phyloP scores from a whole-genome alignment of 2,113 vertebrate genomes.

The Neodontobutis hainanensis region DNA sequence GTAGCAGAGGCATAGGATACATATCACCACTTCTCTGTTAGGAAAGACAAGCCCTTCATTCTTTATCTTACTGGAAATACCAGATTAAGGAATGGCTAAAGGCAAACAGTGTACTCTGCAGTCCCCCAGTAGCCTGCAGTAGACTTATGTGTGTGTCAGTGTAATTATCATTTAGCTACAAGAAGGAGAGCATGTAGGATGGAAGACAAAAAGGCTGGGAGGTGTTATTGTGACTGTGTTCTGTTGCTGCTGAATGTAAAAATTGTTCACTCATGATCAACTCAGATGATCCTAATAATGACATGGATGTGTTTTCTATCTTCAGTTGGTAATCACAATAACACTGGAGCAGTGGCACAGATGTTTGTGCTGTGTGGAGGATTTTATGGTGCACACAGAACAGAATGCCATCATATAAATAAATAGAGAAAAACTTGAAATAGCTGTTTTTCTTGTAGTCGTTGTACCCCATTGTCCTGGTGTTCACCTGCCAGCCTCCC shows the following conservation, averaged over 20 bases:
- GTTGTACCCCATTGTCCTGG: constrained; percentile 10
- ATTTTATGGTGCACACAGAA: neutral
- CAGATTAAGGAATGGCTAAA: constrained; percentile 52
- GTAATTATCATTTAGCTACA: constrained; percentile 28
- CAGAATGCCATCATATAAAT: neutral
- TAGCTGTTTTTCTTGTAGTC: constrained; percentile 18
- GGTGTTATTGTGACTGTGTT: neutral
- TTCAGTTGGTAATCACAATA: no score
- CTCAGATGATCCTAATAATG: no score
- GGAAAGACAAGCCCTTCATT: constrained; percentile 60
- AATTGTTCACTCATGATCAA: no score
- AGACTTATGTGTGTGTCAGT: constrained; percentile 41
- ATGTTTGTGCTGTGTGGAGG: neutral
- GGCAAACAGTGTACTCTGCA: constrained; percentile 47
- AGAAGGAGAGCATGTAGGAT: constrained; percentile 29
- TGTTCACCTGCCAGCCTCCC: constrained; percentile 31
- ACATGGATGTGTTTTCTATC: no score
- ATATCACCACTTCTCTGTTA: constrained; percentile 47
- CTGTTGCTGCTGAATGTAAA: no score
- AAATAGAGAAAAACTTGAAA: neutral
- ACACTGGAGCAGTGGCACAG: no score
- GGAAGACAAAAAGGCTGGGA: constrained; percentile 16
- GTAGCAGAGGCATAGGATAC: constrained; percentile 48
- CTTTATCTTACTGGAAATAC: constrained; percentile 63
- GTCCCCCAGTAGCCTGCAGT: constrained; percentile 21